A percentile compares a stretch with the other conserved stretches of the same genome.
Evolutionary conservation across 2,113 vertebrate genomes (phyloP).

Genomic region (Vanacampus margaritifer): DNA sequence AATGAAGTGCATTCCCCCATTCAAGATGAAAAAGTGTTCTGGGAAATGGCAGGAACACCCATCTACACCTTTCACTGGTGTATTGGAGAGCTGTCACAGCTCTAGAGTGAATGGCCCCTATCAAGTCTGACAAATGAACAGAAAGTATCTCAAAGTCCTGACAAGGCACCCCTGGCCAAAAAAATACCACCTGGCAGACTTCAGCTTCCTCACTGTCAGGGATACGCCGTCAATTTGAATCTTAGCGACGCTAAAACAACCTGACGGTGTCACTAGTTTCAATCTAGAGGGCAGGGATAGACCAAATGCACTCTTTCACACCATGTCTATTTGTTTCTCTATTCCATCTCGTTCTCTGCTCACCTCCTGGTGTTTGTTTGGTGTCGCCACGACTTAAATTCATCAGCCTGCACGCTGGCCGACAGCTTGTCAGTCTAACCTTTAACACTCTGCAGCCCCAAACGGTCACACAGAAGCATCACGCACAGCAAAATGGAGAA

Average conservation of each 20-base stretch:
- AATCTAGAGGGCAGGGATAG: constrained; percentile 14
- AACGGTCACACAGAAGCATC: constrained; percentile 37
- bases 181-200: constrained; percentile 28
- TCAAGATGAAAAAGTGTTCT: constrained; percentile 41
- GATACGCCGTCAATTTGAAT: constrained; percentile 23
- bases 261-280: constrained; percentile 17
- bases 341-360: constrained; percentile 13
- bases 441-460: constrained; percentile 34
- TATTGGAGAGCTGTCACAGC: constrained; percentile 52
- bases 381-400: constrained; percentile 35
- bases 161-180: constrained; percentile 18
- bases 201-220: constrained; percentile 18
- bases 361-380: constrained; percentile 36
- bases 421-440: constrained; percentile 49
- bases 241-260: constrained; percentile 1
- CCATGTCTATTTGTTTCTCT: constrained; percentile 31
- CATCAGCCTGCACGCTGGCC: constrained; percentile 22
- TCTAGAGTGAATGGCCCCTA: constrained; percentile 38
- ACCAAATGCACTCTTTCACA: constrained; percentile 8
- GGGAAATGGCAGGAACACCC: constrained; percentile 55
- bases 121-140: constrained; percentile 52
- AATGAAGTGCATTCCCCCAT: constrained; percentile 43
- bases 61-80: constrained; percentile 49
- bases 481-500: constrained; percentile 35
- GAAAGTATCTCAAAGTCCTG: constrained; percentile 43